A percentile compares a stretch with the other conserved stretches of the same genome.
Conservation (phyloP, 2,113 vertebrate species). For the Passer montanus region DNA sequence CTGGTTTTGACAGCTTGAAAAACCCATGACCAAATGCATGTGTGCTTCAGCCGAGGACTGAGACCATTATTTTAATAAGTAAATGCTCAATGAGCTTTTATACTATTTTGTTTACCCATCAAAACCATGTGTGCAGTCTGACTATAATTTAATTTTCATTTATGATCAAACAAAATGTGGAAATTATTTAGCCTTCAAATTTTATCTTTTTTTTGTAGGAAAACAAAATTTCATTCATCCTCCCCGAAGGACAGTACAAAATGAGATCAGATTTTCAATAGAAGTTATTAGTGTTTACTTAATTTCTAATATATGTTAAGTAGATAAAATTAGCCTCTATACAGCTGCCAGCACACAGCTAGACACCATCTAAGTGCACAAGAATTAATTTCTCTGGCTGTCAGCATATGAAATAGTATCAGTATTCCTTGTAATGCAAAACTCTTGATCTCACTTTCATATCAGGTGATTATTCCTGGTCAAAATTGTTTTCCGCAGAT, state of each 20-base stretch:
- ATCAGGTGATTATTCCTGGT: neutral
- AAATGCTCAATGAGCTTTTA: neutral
- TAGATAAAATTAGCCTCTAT: neutral
- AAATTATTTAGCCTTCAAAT: neutral
- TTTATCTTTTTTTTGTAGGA: neutral
- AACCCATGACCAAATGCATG: neutral
- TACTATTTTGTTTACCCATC: constrained; percentile 1
- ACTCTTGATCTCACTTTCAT: neutral
- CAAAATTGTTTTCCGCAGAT: neutral
- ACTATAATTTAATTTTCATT: constrained; percentile 17
- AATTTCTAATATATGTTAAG: neutral
- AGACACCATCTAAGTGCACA: neutral
- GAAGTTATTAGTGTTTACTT: neutral
- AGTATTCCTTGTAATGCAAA: neutral
- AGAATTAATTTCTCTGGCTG: neutral
- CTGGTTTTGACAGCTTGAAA: neutral
- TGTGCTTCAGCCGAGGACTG: neutral
- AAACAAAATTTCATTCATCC: neutral
- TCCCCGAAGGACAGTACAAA: neutral
- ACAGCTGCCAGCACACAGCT: neutral
- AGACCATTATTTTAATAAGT: neutral
- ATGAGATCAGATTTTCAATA: neutral
- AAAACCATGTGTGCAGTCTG: neutral
- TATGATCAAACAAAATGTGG: neutral
- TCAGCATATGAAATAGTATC: neutral